phyloP scores from a whole-genome alignment of 1,140 invertebrate species.

The Drosophila pectinifera region DNA sequence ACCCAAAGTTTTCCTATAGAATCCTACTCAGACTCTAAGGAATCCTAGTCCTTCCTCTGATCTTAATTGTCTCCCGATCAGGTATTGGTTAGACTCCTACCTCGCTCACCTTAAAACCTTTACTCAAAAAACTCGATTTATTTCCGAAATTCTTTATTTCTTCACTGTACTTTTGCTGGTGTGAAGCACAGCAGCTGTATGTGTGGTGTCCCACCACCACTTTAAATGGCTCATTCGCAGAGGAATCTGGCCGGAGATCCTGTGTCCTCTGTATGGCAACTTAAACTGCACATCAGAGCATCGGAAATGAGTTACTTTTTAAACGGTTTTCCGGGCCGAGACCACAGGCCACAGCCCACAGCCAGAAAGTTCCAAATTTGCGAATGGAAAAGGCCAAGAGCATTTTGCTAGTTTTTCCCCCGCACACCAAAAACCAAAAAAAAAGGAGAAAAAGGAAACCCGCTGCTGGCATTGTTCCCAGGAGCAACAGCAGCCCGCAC shows the following conservation, averaged over 20 bases:
- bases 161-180: constrained; percentile 40
- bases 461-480: constrained; percentile 64
- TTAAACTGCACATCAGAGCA: constrained; percentile 35
- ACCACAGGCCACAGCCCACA: constrained; percentile 34
- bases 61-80: background rate
- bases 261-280: background rate
- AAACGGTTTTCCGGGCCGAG: constrained; percentile 16
- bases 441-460: constrained; percentile 6
- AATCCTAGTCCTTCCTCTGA: too few relatives aligned
- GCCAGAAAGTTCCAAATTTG: constrained; percentile 29
- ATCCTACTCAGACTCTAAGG: background rate
- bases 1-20: background rate
- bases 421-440: background rate
- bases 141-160: background rate
- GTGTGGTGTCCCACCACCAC: constrained; percentile 7
- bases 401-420: constrained; percentile 45
- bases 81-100: too few relatives aligned
- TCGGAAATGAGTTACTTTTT: constrained; percentile 37
- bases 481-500: constrained; percentile 52
- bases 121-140: background rate
- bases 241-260: constrained; percentile 8
- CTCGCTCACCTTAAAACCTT: background rate
- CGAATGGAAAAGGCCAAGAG: constrained; percentile 51
- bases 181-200: constrained; percentile 70
- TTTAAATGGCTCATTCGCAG: constrained; percentile 12